phyloP scores from a whole-genome alignment of 1,140 invertebrate genomes.

The Meteorus sp. region DNA sequence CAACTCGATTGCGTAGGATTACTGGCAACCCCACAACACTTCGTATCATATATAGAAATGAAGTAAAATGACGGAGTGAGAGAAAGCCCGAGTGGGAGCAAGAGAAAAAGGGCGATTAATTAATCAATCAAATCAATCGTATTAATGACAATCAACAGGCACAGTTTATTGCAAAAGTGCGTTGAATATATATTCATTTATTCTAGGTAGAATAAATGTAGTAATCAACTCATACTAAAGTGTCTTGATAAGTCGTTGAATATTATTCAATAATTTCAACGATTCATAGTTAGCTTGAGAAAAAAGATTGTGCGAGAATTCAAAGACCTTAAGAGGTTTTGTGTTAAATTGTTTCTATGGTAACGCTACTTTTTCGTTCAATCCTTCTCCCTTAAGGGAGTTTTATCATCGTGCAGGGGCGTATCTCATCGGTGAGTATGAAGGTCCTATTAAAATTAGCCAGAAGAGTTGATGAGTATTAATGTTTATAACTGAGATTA shows the following conservation, averaged over 20 bases:
- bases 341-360: conserved; percentile 43
- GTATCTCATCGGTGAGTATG: no score
- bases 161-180: conserved; percentile 27
- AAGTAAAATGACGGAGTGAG: background rate
- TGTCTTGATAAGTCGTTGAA: no score
- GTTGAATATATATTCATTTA: no score
- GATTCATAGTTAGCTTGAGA: background rate
- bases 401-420: no score
- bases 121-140: background rate
- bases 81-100: background rate
- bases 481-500: no score
- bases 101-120: background rate
- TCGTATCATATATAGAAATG: background rate
- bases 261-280: no score
- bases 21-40: conserved; percentile 2
- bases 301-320: background rate
- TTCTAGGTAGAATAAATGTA: no score
- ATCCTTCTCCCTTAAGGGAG: no score
- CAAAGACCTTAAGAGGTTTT: conserved; percentile 21
- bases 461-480: no score
- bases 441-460: no score
- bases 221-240: no score
- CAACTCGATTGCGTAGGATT: conserved; percentile 40
- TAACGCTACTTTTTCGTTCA: no score
- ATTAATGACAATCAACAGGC: conserved; percentile 21